Percentiles rank a stretch among this genome's conserved stretches.
Conservation (phyloP, 1,140 invertebrate genomes). For the Apocrypta bakeri region DNA sequence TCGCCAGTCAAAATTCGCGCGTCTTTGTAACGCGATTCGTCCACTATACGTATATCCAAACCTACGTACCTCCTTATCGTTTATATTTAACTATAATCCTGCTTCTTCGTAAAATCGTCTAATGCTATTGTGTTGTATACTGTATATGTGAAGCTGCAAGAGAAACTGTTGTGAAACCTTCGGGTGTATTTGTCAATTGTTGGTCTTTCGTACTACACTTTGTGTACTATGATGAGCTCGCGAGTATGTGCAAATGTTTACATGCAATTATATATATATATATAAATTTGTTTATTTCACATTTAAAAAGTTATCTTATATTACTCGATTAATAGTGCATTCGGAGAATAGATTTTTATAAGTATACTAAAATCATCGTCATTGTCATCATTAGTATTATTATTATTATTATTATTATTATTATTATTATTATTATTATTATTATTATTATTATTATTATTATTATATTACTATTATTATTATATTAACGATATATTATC, state of each 20-base stretch:
- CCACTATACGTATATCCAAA: constrained; percentile 48
- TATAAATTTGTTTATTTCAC: constrained; percentile 35
- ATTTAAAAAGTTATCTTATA: constrained; percentile 19
- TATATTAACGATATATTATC: constrained; percentile 29
- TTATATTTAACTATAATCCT: constrained; percentile 20
- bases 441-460: constrained; percentile 31
- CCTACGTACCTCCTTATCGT: constrained; percentile 46
- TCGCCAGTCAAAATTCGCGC: constrained; percentile 13
- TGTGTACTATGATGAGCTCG: constrained; percentile 19
- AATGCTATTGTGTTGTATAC: constrained; percentile 39
- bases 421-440: constrained; percentile 33
- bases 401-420: constrained; percentile 19
- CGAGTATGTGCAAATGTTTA: constrained; percentile 25
- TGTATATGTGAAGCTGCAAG: constrained; percentile 42
- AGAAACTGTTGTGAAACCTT: constrained; percentile 46
- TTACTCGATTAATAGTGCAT: constrained; percentile 16
- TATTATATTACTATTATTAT: constrained; percentile 14
- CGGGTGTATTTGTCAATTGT: constrained; percentile 43
- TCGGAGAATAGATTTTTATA: constrained; percentile 16
- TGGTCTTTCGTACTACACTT: constrained; percentile 34
- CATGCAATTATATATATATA: neutral
- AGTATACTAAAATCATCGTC: constrained; percentile 28
- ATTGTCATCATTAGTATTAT: constrained; percentile 34
- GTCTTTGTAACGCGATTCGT: constrained; percentile 31
- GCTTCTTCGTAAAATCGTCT: constrained; percentile 39